phyloP scores from a whole-genome alignment of 2,888 invertebrate genomes.

The Epinotia ramella region DNA sequence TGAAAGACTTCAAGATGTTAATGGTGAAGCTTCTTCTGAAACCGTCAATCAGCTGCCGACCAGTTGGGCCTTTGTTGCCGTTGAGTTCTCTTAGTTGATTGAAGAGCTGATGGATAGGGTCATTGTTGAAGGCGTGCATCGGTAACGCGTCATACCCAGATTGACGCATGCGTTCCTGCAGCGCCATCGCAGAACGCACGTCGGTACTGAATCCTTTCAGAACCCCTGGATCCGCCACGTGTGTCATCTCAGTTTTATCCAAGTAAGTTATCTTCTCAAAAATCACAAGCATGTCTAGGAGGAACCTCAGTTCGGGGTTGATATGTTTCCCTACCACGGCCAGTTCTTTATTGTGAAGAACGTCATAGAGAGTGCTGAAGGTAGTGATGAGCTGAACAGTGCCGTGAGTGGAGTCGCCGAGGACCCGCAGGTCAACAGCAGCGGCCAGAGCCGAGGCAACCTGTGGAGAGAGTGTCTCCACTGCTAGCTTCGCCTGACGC shows the following conservation, averaged over 20 bases:
- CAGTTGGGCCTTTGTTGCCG: background rate
- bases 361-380: slow-evolving; percentile 17
- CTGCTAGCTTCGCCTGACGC: slow-evolving; percentile 8
- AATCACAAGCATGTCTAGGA: slow-evolving; percentile 3
- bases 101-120: slow-evolving; percentile 20
- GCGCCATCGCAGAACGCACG: slow-evolving; percentile 14
- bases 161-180: slow-evolving; percentile 14
- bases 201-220: background rate
- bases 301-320: background rate
- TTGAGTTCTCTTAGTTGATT: background rate
- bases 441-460: slow-evolving; percentile 12
- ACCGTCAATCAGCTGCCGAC: background rate
- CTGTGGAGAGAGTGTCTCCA: slow-evolving; percentile 10
- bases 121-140: slow-evolving; percentile 31
- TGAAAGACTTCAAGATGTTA: slow-evolving; percentile 23
- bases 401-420: slow-evolving; percentile 7
- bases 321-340: background rate
- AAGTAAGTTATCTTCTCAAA: slow-evolving; percentile 5
- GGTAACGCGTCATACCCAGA: background rate
- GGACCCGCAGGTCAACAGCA: slow-evolving; percentile 20
- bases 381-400: slow-evolving; percentile 3
- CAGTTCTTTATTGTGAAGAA: slow-evolving; percentile 10
- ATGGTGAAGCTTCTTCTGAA: slow-evolving; percentile 10
- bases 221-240: background rate
- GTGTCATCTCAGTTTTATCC: background rate